Percentiles rank a stretch among this genome's conserved stretches.
Evolutionary conservation across 2,113 vertebrate genomes (phyloP).

Genomic region (Chaetodon trifascialis): DNA sequence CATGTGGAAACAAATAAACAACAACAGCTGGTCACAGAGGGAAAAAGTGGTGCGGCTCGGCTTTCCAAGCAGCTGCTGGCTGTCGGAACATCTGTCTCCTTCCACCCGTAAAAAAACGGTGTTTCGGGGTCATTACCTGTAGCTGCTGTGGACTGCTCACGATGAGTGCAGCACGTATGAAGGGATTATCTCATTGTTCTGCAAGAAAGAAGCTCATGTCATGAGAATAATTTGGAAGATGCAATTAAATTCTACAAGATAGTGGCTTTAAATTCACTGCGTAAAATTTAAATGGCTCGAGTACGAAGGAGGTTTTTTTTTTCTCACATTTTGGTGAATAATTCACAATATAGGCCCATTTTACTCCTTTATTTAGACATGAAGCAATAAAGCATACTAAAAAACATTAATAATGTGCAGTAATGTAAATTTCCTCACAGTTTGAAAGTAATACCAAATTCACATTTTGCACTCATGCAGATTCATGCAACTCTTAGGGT

Average conservation of each 20-base stretch:
- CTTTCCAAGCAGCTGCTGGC: constrained; percentile 49
- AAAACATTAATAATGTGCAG: not conserved
- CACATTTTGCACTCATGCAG: too few relatives aligned
- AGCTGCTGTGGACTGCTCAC: not conserved
- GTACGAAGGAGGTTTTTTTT: not conserved
- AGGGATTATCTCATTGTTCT: not conserved
- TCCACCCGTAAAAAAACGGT: not conserved
- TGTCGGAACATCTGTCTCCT: constrained; percentile 31
- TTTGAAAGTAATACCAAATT: not conserved
- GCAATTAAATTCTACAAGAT: not conserved
- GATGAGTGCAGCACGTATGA: not conserved
- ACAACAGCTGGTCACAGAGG: constrained; percentile 48
- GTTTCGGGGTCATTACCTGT: constrained; percentile 25
- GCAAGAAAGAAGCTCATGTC: not conserved
- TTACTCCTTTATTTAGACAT: not conserved
- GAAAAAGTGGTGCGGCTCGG: not conserved
- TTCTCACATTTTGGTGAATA: not conserved
- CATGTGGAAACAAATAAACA: constrained; percentile 57
- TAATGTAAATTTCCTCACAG: too few relatives aligned
- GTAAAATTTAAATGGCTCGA: not conserved
- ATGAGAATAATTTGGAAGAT: not conserved
- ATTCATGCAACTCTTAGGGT: too few relatives aligned
- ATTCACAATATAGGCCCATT: not conserved
- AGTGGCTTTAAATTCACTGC: not conserved
- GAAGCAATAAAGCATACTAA: not conserved